phyloP scores from a whole-genome alignment of 1,140 invertebrate genomes.

The Nomia melanderi region DNA sequence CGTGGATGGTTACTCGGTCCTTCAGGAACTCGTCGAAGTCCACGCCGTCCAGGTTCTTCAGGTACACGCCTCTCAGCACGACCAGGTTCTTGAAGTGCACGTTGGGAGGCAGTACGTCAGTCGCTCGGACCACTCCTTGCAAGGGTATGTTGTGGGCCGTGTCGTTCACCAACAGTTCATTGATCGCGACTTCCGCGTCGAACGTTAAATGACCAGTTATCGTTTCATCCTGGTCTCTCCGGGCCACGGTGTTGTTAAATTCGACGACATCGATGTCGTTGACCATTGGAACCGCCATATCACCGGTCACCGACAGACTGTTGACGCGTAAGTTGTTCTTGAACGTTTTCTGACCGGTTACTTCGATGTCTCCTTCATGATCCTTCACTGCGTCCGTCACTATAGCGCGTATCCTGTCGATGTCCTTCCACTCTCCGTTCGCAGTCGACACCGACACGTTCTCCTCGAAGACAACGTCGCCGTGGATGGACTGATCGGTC shows the following conservation, averaged over 20 bases:
- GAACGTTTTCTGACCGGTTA: constrained; percentile 64
- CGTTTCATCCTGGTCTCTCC: constrained; percentile 54
- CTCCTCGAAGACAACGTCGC: constrained; percentile 39
- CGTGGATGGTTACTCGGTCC: constrained; percentile 62
- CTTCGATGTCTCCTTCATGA: constrained; percentile 32
- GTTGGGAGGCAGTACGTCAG: constrained; percentile 57
- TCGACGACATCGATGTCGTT: constrained; percentile 63
- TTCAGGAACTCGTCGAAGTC: constrained; percentile 64
- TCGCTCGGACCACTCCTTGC: constrained; percentile 11
- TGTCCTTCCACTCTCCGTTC: constrained; percentile 8
- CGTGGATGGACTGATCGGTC: constrained; percentile 59
- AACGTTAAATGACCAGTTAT: constrained; percentile 59
- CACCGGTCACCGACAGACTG: constrained; percentile 33
- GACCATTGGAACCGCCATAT: constrained; percentile 53
- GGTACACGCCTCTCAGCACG: constrained; percentile 48
- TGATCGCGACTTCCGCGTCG: constrained; percentile 45
- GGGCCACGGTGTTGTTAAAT: constrained; percentile 61
- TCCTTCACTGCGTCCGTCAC: constrained; percentile 62
- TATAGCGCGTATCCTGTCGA: constrained; percentile 54
- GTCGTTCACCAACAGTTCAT: constrained; percentile 52
- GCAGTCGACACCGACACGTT: constrained; percentile 31
- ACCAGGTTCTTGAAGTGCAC: constrained; percentile 62
- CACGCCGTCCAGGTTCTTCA: constrained; percentile 63
- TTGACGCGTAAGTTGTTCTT: constrained; percentile 44
- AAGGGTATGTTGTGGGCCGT: constrained; percentile 53